These are phyloP conservation scores for Diaperis boleti DNA, from an alignment of 2,888 invertebrate genomes.

Conservation along the genomic window DNA sequence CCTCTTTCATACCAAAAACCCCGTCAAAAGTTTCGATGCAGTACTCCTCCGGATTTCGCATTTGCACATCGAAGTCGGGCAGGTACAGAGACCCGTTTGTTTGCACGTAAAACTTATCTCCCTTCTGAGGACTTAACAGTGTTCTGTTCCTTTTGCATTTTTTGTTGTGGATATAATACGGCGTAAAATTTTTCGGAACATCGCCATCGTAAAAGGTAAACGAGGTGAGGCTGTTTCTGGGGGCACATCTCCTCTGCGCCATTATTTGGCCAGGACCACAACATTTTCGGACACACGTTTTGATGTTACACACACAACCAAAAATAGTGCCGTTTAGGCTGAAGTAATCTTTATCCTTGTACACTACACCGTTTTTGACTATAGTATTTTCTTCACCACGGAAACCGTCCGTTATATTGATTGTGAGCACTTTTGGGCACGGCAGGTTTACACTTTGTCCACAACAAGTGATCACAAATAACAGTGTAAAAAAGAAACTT, in stretches of 20 bases:
- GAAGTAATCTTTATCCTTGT: slow-evolving; percentile 12
- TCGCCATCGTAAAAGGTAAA: background rate
- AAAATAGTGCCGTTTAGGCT: slow-evolving; percentile 3
- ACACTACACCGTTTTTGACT: slow-evolving; percentile 9
- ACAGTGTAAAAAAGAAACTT: background rate
- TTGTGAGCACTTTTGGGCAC: slow-evolving; percentile 3
- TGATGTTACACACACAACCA: slow-evolving; percentile 32
- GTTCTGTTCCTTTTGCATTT: background rate
- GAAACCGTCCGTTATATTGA: background rate
- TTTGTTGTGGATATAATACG: slow-evolving; percentile 11
- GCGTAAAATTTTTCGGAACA: background rate
- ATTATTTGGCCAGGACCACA: slow-evolving; percentile 7
- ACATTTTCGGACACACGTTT: slow-evolving; percentile 26
- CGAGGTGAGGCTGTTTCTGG: background rate
- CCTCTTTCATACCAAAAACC: slow-evolving; percentile 9
- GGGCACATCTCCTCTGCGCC: slow-evolving; percentile 18
- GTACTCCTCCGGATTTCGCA: slow-evolving; percentile 37
- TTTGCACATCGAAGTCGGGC: slow-evolving; percentile 28
- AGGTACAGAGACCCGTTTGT: slow-evolving; percentile 43
- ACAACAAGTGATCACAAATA: background rate
- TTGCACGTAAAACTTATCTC: slow-evolving; percentile 45
- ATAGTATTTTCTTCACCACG: background rate
- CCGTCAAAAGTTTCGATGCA: slow-evolving; percentile 44
- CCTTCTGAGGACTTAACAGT: slow-evolving; percentile 29
- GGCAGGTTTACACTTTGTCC: background rate